Conservation (phyloP, 1,140 invertebrate genomes). For the Coptotermes formosanus region DNA sequence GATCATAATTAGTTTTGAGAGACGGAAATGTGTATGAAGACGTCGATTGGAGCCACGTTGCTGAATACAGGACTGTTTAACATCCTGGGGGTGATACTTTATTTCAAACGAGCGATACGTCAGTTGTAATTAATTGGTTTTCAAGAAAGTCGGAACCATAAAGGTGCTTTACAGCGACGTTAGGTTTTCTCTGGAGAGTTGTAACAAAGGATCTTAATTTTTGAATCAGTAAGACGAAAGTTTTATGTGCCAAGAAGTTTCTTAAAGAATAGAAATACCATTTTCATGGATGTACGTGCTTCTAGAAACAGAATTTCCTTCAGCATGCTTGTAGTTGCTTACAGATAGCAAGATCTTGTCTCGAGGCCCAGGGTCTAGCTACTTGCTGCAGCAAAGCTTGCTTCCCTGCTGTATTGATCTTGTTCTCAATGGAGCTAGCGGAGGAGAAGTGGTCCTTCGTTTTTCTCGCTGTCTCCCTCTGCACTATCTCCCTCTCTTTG, state of each 20-base stretch:
- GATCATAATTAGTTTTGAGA: slow-evolving; percentile 2
- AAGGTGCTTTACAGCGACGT: not conserved
- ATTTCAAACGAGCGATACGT: not conserved
- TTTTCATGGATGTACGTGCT: not conserved
- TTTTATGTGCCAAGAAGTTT: too few relatives aligned
- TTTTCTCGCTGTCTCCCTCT: slow-evolving; percentile 12
- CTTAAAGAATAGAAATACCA: too few relatives aligned
- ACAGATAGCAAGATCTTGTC: slow-evolving; percentile 7
- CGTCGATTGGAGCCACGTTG: not conserved
- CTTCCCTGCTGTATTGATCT: slow-evolving; percentile 32
- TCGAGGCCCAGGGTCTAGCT: not conserved
- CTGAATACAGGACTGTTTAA: not conserved
- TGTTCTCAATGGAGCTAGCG: slow-evolving; percentile 29
- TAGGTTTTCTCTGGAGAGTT: not conserved
- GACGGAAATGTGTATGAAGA: not conserved
- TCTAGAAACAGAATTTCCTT: not conserved
- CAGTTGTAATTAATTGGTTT: not conserved
- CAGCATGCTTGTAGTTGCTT: not conserved
- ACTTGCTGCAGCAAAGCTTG: slow-evolving; percentile 18
- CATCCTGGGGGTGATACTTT: not conserved
- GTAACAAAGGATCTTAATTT: not conserved
- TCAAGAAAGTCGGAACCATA: not conserved
- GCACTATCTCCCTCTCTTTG: slow-evolving; percentile 12
- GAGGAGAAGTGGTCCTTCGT: slow-evolving; percentile 31
- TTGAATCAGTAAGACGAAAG: too few relatives aligned